These are phyloP conservation scores for Spea hammondii DNA, from an alignment of 2,797 vertebrate species.

Conservation along the genomic window DNA sequence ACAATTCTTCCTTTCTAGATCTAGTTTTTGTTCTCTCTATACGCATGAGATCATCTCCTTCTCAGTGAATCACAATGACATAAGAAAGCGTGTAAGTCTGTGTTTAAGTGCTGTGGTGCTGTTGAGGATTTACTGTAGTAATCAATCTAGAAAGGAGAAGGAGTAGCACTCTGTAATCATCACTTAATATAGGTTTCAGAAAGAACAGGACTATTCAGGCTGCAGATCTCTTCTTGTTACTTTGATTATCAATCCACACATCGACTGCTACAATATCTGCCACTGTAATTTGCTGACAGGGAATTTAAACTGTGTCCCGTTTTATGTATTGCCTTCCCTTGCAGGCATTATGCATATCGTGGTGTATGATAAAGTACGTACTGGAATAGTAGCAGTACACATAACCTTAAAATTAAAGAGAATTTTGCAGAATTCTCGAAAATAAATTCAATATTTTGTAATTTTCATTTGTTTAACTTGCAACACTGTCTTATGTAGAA, in stretches of 20 bases:
- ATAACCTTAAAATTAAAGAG: too few species aligned
- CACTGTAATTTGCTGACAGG: slow-evolving; percentile 3
- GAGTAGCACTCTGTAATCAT: slow-evolving; percentile 35
- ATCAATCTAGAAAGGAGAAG: slow-evolving; percentile 32
- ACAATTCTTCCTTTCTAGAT: neutral
- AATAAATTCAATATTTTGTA: too few species aligned
- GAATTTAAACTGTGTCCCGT: slow-evolving; percentile 11
- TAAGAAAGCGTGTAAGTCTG: slow-evolving; percentile 29
- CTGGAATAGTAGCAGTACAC: too few species aligned
- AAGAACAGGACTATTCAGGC: slow-evolving; percentile 25
- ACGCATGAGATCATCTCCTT: slow-evolving; percentile 25
- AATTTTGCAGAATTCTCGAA: too few species aligned
- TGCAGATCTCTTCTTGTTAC: slow-evolving; percentile 47
- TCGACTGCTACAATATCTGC: slow-evolving; percentile 34
- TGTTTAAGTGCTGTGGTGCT: slow-evolving; percentile 14
- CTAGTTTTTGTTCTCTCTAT: slow-evolving; percentile 24
- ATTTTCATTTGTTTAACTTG: too few species aligned
- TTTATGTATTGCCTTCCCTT: neutral
- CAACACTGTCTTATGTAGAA: too few species aligned
- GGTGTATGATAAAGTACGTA: too few species aligned
- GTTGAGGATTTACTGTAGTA: slow-evolving; percentile 25
- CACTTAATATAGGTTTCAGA: slow-evolving; percentile 40
- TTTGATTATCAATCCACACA: slow-evolving; percentile 45
- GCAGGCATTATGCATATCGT: neutral
- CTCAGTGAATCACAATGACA: slow-evolving; percentile 38